Base-by-base conservation (phyloP, 2,888 invertebrate species). In the Psylliodes chrysocephalus region DNA sequence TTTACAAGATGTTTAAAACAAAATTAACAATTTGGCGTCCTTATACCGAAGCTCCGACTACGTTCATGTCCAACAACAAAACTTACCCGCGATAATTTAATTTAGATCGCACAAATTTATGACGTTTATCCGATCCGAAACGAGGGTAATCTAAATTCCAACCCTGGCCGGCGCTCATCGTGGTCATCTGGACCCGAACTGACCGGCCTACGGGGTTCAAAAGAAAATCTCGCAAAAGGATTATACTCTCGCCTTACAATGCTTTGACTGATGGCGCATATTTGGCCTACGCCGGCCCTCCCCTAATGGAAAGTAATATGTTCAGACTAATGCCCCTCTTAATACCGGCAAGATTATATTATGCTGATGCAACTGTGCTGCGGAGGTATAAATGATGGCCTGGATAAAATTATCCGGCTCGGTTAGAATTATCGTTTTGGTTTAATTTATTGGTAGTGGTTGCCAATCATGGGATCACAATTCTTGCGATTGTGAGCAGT, bases 211-310 rank as follows among this genome's bases (percentile, higher is more conserved):
- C 18, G 40, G 49, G 14, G 17, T 49, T 56, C 56, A 56, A 63
- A 56, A 56, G 62, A 63, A 51, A 49, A 42, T 35, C 51, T 40
- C 19, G 42, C 56, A 42, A 55, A 19, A 47, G 52, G 51, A 63
- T 63, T 67, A 67, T 66, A 63, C 64, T 35, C 57, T 60, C 60
- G 67, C 67, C 56, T 60, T 62, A 71, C 67, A 71, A 71, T 71
- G 60, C 68, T 66, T 67, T 67, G 68, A 71, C 63, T 69, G 64
- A 71, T 68, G 57, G 64, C 61, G 59, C 51, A 63, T 62, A 64
- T 69, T 71, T 66, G 67, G 62, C 67, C 68, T 49, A 49, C 1
- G 3, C 61, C 53, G 28, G 33, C 60, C 54, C 49, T 54, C 38
- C 17, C 25, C 49, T 55, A 64, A 70, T 68, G 54, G 65, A 61